phyloP scores from a whole-genome alignment of 2,113 vertebrate species.

The Scortum barcoo region DNA sequence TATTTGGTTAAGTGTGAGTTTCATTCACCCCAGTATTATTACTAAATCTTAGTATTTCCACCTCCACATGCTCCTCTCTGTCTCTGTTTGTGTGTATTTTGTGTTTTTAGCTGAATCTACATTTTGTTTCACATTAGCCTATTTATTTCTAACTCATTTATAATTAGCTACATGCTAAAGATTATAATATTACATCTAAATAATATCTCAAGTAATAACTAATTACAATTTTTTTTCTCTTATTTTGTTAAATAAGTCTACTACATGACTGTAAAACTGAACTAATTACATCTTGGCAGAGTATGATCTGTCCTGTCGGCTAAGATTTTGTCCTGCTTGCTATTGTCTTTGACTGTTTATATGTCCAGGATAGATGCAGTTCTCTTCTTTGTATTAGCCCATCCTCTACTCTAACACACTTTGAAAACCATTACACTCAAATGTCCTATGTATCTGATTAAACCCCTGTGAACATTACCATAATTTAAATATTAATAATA shows the following conservation, averaged over 20 bases:
- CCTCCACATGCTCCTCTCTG: background rate
- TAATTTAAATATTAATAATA: conserved; percentile 9
- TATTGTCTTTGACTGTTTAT: background rate
- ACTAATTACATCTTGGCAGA: too few species aligned
- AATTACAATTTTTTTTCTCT: background rate
- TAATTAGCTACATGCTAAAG: too few species aligned
- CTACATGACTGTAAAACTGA: background rate
- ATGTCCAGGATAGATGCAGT: background rate
- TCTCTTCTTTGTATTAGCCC: too few species aligned
- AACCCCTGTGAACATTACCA: background rate
- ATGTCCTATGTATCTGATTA: background rate
- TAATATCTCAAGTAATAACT: too few species aligned
- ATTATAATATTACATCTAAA: too few species aligned
- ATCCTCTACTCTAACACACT: background rate
- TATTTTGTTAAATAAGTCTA: background rate
- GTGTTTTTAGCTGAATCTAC: too few species aligned
- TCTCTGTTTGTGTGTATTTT: too few species aligned
- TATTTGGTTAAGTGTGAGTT: background rate
- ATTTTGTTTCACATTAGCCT: too few species aligned
- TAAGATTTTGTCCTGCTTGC: background rate
- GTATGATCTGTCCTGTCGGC: too few species aligned
- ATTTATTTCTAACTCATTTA: too few species aligned
- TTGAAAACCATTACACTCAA: background rate
- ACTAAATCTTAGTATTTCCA: background rate
- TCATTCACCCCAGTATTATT: background rate